Conservation (phyloP, 2,113 vertebrate species). For the Corythornis madagascariensis region DNA sequence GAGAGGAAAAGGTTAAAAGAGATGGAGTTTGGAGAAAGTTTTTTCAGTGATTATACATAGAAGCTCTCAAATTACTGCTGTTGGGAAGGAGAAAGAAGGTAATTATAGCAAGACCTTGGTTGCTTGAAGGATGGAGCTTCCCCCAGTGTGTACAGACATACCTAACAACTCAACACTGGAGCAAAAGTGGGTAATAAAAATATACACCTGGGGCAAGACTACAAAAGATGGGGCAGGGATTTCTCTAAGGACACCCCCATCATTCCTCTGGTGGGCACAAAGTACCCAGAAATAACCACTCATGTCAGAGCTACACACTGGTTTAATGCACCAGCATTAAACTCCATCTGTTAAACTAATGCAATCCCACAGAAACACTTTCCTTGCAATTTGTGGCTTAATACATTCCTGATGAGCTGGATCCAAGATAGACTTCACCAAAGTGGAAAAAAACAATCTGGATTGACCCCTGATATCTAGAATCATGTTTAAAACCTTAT, state of each 20-base stretch:
- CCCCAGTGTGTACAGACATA: background rate
- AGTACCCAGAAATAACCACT: background rate
- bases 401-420: conserved; percentile 7
- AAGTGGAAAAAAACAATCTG: background rate
- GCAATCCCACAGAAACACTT: conserved; percentile 9
- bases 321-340: background rate
- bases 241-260: background rate
- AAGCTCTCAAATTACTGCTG: background rate
- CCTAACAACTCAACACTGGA: background rate
- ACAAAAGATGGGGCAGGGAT: background rate
- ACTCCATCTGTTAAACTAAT: background rate
- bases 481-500: background rate
- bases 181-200: background rate
- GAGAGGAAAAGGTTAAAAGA: background rate
- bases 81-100: background rate
- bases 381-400: background rate
- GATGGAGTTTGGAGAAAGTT: background rate
- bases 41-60: background rate
- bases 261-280: background rate
- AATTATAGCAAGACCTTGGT: background rate
- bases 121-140: background rate
- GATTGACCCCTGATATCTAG: background rate
- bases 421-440: background rate
- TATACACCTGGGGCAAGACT: background rate
- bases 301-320: background rate